These are phyloP conservation scores for Camelus dromedarius DNA, from an alignment of 2,113 vertebrate genomes.

Conservation along the genomic window DNA sequence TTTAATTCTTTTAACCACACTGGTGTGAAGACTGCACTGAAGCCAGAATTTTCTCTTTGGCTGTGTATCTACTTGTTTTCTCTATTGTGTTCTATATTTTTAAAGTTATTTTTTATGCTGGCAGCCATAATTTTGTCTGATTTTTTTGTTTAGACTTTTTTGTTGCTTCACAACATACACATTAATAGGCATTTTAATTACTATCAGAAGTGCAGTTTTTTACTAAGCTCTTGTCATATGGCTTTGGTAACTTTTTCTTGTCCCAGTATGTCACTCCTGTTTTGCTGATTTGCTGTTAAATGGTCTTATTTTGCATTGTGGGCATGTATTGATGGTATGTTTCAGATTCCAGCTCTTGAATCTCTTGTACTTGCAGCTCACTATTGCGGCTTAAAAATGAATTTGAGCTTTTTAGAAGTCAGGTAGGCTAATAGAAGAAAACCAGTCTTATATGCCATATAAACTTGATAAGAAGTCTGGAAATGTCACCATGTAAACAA, in stretches of 20 bases:
- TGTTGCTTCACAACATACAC: not conserved
- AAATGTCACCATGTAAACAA: constrained; percentile 29
- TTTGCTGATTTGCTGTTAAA: constrained; percentile 8
- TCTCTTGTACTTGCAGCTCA: not conserved
- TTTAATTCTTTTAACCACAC: not conserved
- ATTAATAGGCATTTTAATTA: constrained; percentile 27
- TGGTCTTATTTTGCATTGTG: not conserved
- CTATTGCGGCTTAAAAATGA: constrained; percentile 40
- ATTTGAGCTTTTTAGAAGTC: constrained; percentile 40
- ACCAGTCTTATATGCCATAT: not conserved
- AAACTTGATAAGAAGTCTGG: constrained; percentile 26
- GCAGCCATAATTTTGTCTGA: constrained; percentile 28
- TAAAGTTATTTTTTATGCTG: not conserved
- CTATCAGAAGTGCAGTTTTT: not conserved
- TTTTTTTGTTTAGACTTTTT: not conserved
- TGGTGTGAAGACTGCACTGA: not conserved
- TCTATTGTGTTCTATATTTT: not conserved
- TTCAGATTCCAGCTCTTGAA: not conserved
- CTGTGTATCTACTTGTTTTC: not conserved
- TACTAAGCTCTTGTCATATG: not conserved
- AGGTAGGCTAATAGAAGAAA: not conserved
- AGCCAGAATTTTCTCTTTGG: not conserved
- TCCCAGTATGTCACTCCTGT: not conserved
- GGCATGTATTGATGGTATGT: not conserved
- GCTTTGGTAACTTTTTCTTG: not conserved